These are phyloP conservation scores for Oscheius myriophilus DNA, from an alignment of 2,888 invertebrate species.

Conservation along the genomic window DNA sequence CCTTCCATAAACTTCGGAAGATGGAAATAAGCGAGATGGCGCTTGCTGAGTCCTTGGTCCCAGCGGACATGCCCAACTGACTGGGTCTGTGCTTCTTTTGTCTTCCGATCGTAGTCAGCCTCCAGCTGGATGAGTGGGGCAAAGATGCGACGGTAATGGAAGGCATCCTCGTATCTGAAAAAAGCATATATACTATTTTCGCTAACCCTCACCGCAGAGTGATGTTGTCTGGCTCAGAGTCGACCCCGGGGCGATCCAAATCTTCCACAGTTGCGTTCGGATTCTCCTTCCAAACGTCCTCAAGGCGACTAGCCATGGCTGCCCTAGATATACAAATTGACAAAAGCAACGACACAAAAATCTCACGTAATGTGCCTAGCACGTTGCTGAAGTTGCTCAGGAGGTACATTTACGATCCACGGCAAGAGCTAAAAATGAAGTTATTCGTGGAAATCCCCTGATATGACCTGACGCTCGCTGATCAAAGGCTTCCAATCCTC, in stretches of 20 bases:
- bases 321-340: constrained; percentile 32
- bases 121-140: constrained; percentile 95
- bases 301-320: constrained; percentile 93
- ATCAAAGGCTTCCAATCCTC: constrained; percentile 76
- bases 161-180: constrained; percentile 89
- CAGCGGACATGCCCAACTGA: constrained; percentile 97
- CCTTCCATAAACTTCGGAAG: constrained; percentile 93
- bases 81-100: constrained; percentile 88
- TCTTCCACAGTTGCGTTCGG: constrained; percentile 97
- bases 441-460: constrained; percentile 37
- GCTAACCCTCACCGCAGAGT: constrained; percentile 71
- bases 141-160: constrained; percentile 98
- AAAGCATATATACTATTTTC: neutral
- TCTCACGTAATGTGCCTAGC: constrained; percentile 87
- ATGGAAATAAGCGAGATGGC: constrained; percentile 95
- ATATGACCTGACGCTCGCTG: constrained; percentile 32
- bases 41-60: constrained; percentile 98
- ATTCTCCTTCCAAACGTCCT: constrained; percentile 98
- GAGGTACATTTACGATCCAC: constrained; percentile 97
- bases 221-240: constrained; percentile 95
- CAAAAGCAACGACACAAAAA: neutral
- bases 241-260: constrained; percentile 95
- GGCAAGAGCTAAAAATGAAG: constrained; percentile 81
- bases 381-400: constrained; percentile 92
- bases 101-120: constrained; percentile 95